A percentile compares a stretch with the other conserved stretches of the same genome.
These are phyloP conservation scores for Epicauta chinensis DNA, from an alignment of 1,140 invertebrate genomes.

Conservation along the genomic window DNA sequence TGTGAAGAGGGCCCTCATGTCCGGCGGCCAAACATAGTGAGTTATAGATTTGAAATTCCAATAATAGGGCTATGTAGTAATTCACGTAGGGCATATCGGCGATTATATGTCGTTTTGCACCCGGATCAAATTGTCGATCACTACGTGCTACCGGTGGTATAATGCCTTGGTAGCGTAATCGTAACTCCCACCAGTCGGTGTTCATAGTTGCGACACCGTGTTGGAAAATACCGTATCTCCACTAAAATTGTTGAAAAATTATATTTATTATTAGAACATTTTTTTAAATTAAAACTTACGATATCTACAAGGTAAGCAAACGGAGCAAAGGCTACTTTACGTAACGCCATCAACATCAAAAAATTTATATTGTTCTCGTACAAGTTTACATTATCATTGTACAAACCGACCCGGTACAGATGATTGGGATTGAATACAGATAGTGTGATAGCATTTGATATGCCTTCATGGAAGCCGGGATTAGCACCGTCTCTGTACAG, in stretches of 20 bases:
- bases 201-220: constrained; percentile 71
- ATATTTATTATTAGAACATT: constrained; percentile 1
- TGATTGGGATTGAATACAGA: constrained; percentile 69
- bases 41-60: constrained; percentile 86
- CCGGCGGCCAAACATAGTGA: constrained; percentile 67
- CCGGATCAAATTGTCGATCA: constrained; percentile 74
- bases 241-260: constrained; percentile 45
- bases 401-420: constrained; percentile 64
- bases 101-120: constrained; percentile 74
- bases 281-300: constrained; percentile 43
- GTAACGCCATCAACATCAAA: constrained; percentile 70
- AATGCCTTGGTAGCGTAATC: constrained; percentile 64
- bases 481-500: constrained; percentile 73
- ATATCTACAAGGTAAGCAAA: constrained; percentile 71
- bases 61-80: constrained; percentile 75
- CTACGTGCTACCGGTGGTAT: constrained; percentile 61
- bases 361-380: constrained; percentile 74
- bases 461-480: constrained; percentile 81
- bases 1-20: constrained; percentile 67
- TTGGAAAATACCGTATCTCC: constrained; percentile 70
- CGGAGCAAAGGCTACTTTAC: constrained; percentile 75
- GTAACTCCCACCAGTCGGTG: constrained; percentile 71
- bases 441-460: constrained; percentile 78
- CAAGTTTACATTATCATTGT: constrained; percentile 58
- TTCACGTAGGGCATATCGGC: constrained; percentile 69